Evolutionary conservation across 1,140 invertebrate species (phyloP).

Genomic region (Cyrtorhinus lividipennis): DNA sequence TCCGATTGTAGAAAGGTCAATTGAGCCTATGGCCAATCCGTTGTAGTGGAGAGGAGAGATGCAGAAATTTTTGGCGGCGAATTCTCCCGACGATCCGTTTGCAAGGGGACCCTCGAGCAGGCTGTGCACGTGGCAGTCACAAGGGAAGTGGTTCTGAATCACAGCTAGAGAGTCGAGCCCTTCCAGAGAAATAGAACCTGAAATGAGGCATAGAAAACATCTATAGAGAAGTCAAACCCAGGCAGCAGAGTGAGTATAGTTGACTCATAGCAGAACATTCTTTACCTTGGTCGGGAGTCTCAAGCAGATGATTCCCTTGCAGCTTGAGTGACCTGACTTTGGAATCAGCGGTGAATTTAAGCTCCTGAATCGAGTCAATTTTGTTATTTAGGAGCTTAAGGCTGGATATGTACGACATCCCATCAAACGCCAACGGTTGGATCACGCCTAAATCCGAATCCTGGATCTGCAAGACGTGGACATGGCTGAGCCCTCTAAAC

Average conservation of each 20-base stretch:
- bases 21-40: constrained; percentile 49
- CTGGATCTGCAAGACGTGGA: constrained; percentile 54
- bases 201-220: too few species aligned
- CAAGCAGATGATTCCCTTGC: constrained; percentile 65
- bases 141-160: constrained; percentile 63
- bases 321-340: constrained; percentile 51
- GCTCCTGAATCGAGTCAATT: constrained; percentile 58
- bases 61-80: constrained; percentile 61
- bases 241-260: too few species aligned
- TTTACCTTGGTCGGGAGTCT: constrained; percentile 43
- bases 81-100: constrained; percentile 44
- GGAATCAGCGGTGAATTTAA: constrained; percentile 49
- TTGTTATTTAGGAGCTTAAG: constrained; percentile 68
- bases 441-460: constrained; percentile 65
- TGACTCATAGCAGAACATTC: too few species aligned
- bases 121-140: constrained; percentile 63
- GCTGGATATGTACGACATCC: constrained; percentile 46
- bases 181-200: constrained; percentile 41
- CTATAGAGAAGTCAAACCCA: too few species aligned
- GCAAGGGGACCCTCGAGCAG: constrained; percentile 55
- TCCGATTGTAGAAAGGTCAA: constrained; percentile 48
- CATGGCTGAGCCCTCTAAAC: constrained; percentile 56
- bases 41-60: constrained; percentile 69
- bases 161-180: constrained; percentile 50
- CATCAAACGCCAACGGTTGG: constrained; percentile 52